A percentile compares a stretch with the other conserved stretches of the same genome.
Conservation (phyloP, 2,113 vertebrate genomes). For the Siniperca chuatsi region DNA sequence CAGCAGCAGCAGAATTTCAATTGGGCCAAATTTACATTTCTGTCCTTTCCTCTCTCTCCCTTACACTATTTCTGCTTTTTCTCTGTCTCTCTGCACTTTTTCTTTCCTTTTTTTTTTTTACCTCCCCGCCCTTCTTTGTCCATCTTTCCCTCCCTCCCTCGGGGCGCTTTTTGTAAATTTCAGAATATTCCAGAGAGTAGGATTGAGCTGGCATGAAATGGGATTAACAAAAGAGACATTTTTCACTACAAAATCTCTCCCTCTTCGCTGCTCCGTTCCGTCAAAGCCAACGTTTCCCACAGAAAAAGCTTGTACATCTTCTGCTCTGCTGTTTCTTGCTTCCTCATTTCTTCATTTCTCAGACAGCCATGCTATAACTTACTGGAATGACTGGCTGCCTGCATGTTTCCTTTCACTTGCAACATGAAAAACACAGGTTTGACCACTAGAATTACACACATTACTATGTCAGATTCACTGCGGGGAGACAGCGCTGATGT, state of each 20-base stretch:
- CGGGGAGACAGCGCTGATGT: background rate
- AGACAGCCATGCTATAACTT: slow-evolving; percentile 5
- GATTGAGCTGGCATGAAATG: slow-evolving; percentile 81
- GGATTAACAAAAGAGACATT: slow-evolving; percentile 81
- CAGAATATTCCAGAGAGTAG: slow-evolving; percentile 68
- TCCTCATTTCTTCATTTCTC: slow-evolving; percentile 10
- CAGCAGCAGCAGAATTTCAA: slow-evolving; percentile 65
- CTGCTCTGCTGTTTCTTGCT: slow-evolving; percentile 9
- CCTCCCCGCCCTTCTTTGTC: background rate
- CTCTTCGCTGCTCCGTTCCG: slow-evolving; percentile 42
- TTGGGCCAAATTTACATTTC: slow-evolving; percentile 59
- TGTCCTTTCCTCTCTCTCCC: slow-evolving; percentile 6
- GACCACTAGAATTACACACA: background rate
- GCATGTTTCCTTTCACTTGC: background rate
- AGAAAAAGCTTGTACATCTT: slow-evolving; percentile 15
- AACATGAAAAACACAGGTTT: slow-evolving; percentile 11
- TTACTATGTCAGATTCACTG: background rate
- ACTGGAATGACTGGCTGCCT: slow-evolving; percentile 4
- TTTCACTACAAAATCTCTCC: slow-evolving; percentile 70
- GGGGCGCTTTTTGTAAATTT: slow-evolving; percentile 55
- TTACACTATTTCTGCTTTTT: slow-evolving; percentile 1
- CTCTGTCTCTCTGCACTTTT: background rate
- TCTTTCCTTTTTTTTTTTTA: background rate
- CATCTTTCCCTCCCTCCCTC: slow-evolving; percentile 5
- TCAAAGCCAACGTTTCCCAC: slow-evolving; percentile 47